Evolutionary conservation across 2,888 invertebrate genomes (phyloP).

Genomic region (Mayetiola destructor): DNA sequence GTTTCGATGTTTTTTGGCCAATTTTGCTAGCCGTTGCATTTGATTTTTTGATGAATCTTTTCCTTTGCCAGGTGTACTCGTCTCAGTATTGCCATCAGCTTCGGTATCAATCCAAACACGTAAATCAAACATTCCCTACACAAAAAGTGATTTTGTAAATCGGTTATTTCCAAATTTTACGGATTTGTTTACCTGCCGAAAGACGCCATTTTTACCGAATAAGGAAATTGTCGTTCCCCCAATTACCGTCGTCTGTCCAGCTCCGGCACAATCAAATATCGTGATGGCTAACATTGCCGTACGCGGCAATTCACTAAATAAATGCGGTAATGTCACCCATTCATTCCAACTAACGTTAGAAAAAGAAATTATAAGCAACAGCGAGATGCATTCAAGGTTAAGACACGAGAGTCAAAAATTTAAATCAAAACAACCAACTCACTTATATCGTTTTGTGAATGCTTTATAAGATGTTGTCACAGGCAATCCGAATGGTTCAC

Average conservation of each 20-base stretch:
- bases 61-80: slow-evolving; percentile 73
- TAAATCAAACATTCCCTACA: slow-evolving; percentile 67
- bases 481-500: slow-evolving; percentile 67
- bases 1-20: slow-evolving; percentile 85
- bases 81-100: slow-evolving; percentile 59
- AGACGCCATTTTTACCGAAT: slow-evolving; percentile 88
- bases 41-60: slow-evolving; percentile 65
- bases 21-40: slow-evolving; percentile 75
- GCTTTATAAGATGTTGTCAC: slow-evolving; percentile 83
- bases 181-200: slow-evolving; percentile 73
- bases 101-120: slow-evolving; percentile 75
- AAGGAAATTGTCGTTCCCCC: slow-evolving; percentile 87
- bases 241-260: slow-evolving; percentile 66
- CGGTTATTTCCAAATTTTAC: too few species aligned
- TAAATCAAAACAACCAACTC: slow-evolving; percentile 29
- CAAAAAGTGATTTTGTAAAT: background rate
- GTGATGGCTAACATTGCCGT: slow-evolving; percentile 76
- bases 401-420: background rate
- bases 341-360: slow-evolving; percentile 76
- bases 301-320: slow-evolving; percentile 80
- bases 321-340: slow-evolving; percentile 83
- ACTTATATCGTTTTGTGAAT: slow-evolving; percentile 88
- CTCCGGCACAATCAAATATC: slow-evolving; percentile 81
- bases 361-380: background rate
- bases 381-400: background rate